Conservation (phyloP, 2,797 vertebrate species). For the Danionella dracula region DNA sequence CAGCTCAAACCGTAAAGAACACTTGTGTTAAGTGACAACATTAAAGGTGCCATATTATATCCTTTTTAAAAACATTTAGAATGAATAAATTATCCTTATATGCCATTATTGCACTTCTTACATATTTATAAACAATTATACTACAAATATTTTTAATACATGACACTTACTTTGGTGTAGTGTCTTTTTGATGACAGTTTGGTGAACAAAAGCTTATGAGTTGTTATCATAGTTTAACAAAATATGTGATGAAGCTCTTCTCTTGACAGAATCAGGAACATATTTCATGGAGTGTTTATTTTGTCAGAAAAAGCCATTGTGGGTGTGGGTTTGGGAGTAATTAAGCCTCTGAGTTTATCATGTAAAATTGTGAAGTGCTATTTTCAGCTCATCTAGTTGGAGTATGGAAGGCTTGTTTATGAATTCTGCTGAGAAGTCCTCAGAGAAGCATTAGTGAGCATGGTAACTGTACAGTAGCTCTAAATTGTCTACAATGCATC, state of each 20-base stretch:
- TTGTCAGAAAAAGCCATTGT: constrained; percentile 8
- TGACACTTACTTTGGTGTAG: too few species aligned
- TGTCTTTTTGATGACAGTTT: not conserved
- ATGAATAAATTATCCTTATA: too few species aligned
- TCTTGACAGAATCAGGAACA: not conserved
- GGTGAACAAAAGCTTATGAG: not conserved
- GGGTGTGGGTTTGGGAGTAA: constrained; percentile 27
- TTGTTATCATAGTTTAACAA: too few species aligned
- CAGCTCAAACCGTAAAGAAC: too few species aligned
- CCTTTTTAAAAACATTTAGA: too few species aligned
- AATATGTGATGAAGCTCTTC: not conserved
- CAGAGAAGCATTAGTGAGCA: constrained; percentile 7
- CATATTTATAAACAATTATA: too few species aligned
- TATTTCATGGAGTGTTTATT: too few species aligned
- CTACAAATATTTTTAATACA: too few species aligned
- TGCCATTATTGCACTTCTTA: too few species aligned
- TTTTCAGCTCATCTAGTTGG: constrained; percentile 24
- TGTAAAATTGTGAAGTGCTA: constrained; percentile 21
- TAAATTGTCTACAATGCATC: too few species aligned
- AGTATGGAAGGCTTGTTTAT: constrained; percentile 34
- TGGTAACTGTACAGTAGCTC: constrained; percentile 1
- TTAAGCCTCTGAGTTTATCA: constrained; percentile 32
- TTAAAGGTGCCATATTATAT: too few species aligned
- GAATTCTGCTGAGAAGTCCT: not conserved
- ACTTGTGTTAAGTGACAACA: too few species aligned